Evolutionary conservation across 2,113 vertebrate species (phyloP).

Genomic region (Hippocampus zosterae): DNA sequence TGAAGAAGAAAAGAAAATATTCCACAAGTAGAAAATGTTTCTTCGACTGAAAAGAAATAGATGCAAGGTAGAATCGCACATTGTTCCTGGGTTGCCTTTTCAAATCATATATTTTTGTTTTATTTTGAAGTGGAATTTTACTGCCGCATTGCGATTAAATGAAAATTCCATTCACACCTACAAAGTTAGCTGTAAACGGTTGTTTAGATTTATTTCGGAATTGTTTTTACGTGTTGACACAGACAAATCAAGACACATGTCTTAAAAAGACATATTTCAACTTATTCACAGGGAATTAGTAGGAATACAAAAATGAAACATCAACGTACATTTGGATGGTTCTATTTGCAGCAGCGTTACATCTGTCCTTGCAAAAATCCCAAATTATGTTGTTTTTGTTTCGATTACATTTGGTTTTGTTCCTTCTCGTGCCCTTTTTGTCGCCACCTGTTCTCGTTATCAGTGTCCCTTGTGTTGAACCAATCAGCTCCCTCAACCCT

Average conservation of each 20-base stretch:
- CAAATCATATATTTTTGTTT: background rate
- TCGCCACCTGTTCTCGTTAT: no score
- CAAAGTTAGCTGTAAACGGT: background rate
- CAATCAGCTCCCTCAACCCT: no score
- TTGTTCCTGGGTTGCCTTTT: background rate
- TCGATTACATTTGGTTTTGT: no score
- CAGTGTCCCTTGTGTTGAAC: no score
- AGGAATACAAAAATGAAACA: no score
- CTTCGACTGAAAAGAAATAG: background rate
- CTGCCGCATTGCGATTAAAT: background rate
- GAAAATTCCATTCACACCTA: background rate
- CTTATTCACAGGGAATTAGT: no score
- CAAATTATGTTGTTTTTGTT: no score
- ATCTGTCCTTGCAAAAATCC: background rate
- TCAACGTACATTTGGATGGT: no score
- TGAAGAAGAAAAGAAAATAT: background rate
- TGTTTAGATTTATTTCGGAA: background rate
- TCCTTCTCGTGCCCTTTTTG: no score
- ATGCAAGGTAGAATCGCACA: background rate
- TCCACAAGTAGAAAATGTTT: background rate
- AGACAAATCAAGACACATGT: background rate
- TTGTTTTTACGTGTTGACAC: background rate
- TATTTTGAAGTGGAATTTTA: background rate
- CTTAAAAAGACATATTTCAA: background rate
- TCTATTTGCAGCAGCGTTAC: background rate